These are phyloP conservation scores for Pygoscelis adeliae DNA, from an alignment of 2,113 vertebrate species.

Conservation along the genomic window DNA sequence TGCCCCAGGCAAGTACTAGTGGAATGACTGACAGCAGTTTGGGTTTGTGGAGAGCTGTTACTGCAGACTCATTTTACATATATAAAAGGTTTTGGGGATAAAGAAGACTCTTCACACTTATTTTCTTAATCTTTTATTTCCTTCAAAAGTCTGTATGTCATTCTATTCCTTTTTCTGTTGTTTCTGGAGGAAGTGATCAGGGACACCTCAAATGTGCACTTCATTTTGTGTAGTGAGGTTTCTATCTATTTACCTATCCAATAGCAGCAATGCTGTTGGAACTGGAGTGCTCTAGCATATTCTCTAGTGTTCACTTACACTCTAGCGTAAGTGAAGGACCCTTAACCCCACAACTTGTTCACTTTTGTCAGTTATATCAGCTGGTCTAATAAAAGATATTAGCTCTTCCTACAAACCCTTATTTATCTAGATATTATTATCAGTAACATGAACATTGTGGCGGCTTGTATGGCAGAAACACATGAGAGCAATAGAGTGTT, in stretches of 20 bases:
- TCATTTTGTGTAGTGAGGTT: neutral
- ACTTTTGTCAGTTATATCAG: neutral
- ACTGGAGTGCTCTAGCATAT: constrained; percentile 18
- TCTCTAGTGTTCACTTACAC: constrained; percentile 9
- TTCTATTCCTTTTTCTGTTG: neutral
- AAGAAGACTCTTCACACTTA: neutral
- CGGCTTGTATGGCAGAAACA: neutral
- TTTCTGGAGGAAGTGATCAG: neutral
- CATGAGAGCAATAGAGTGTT: neutral
- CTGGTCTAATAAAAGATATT: constrained; percentile 12
- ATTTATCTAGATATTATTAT: neutral
- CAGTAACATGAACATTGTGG: neutral
- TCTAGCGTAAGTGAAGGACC: neutral
- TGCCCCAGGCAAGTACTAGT: constrained; percentile 26
- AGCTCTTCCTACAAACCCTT: neutral
- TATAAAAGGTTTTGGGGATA: neutral
- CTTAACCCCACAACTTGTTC: constrained; percentile 40
- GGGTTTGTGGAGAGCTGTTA: neutral
- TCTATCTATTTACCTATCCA: neutral
- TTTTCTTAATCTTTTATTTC: constrained; percentile 14
- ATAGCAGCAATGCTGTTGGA: neutral
- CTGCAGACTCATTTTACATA: neutral
- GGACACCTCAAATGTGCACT: neutral
- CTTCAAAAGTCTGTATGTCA: neutral
- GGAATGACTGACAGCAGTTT: constrained; percentile 11